Evolutionary conservation across 2,888 invertebrate genomes (phyloP).

Genomic region (Sepioteuthis lessoniana): DNA sequence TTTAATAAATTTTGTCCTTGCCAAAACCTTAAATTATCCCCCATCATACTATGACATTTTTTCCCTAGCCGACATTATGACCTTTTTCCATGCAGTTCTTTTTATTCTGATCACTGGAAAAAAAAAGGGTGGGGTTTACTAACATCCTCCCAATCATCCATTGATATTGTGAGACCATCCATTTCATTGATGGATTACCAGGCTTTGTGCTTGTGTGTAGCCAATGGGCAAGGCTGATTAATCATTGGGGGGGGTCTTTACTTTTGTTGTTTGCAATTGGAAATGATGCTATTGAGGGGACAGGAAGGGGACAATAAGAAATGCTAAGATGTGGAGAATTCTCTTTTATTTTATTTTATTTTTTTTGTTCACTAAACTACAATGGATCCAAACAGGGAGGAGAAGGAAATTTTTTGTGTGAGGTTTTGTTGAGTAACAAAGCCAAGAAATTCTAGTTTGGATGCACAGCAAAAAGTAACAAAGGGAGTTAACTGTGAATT

Average conservation of each 20-base stretch:
- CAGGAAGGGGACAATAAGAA: neutral
- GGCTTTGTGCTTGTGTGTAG: conserved; percentile 33
- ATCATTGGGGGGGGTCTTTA: neutral
- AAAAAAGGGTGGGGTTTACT: neutral
- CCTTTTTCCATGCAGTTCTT: no score
- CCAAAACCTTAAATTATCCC: no score
- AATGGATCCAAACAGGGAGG: neutral
- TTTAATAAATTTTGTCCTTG: no score
- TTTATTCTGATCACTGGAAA: no score
- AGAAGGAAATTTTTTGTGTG: neutral
- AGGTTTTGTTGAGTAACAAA: conserved; percentile 33
- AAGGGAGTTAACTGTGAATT: neutral
- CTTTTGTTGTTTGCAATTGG: conserved; percentile 33
- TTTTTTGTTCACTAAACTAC: conserved; percentile 11
- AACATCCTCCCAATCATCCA: conserved; percentile 1
- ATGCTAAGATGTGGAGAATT: neutral
- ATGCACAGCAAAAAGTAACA: neutral
- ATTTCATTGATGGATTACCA: neutral
- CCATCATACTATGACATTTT: no score
- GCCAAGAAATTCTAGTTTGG: neutral
- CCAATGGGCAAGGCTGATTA: conserved; percentile 33
- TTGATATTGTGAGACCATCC: conserved; percentile 33
- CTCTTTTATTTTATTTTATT: neutral
- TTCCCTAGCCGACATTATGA: no score
- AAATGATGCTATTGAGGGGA: conserved; percentile 2